Evolutionary conservation across 2,113 vertebrate species (phyloP).

Genomic region (Otocyon megalotis): DNA sequence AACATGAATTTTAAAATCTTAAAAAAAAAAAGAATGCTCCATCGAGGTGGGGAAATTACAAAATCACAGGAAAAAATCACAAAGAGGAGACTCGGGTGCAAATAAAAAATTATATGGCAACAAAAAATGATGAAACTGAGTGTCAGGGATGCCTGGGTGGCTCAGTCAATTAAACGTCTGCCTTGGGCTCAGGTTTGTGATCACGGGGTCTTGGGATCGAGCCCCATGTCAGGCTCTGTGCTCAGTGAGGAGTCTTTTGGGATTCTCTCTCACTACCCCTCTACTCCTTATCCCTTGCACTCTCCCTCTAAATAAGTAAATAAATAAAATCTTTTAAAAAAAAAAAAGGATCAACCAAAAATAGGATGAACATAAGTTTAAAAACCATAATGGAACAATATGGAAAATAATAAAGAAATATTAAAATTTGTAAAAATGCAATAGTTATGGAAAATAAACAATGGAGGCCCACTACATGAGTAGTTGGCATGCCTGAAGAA

Average conservation of each 20-base stretch:
- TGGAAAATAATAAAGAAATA: constrained; percentile 18
- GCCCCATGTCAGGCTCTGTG: neutral
- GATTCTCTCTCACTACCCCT: neutral
- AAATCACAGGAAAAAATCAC: neutral
- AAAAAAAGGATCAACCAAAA: neutral
- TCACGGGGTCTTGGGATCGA: neutral
- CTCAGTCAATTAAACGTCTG: neutral
- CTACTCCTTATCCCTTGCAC: neutral
- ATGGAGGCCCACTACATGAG: neutral
- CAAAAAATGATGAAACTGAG: neutral
- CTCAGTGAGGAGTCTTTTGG: neutral
- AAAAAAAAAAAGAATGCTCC: neutral
- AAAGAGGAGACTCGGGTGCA: neutral
- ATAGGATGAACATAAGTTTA: neutral
- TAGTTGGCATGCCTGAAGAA: neutral
- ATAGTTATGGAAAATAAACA: neutral
- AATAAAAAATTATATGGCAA: constrained; percentile 28
- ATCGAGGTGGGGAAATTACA: neutral
- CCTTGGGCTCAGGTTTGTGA: neutral
- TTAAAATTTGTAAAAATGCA: neutral
- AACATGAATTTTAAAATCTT: neutral
- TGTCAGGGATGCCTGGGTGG: neutral
- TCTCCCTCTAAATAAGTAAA: neutral
- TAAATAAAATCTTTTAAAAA: neutral
- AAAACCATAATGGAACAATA: neutral